Conservation (phyloP, 1,140 invertebrate genomes). For the Pseudomyrmex flavicornis region DNA sequence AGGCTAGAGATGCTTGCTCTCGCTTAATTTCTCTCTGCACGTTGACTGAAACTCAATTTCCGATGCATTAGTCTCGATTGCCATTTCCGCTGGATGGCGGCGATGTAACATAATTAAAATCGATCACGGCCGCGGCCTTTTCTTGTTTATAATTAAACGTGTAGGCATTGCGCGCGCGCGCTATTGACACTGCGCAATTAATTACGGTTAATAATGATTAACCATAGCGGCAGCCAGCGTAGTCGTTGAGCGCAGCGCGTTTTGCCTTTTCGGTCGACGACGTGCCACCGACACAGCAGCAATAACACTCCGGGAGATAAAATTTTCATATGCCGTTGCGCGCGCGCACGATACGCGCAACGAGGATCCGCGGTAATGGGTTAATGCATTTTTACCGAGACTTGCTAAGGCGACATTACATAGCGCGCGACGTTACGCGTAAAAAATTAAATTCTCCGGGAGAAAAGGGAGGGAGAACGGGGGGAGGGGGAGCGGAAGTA, state of each 20-base stretch:
- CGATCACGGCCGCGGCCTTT: constrained; percentile 37
- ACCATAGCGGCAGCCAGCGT: neutral
- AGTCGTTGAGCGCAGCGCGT: neutral
- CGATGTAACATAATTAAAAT: constrained; percentile 54
- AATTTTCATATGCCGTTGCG: constrained; percentile 42
- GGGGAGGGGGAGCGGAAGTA: constrained; percentile 3
- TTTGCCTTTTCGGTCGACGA: neutral
- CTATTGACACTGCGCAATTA: constrained; percentile 58
- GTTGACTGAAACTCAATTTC: constrained; percentile 44
- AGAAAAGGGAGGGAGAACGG: too few relatives aligned
- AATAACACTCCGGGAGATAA: constrained; percentile 19
- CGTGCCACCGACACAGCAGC: neutral
- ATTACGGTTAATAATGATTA: constrained; percentile 47
- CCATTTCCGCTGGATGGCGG: constrained; percentile 46
- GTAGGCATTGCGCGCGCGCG: constrained; percentile 28
- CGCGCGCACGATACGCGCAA: constrained; percentile 2
- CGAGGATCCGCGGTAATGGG: constrained; percentile 30
- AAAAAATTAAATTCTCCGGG: constrained; percentile 54
- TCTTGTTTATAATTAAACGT: constrained; percentile 54
- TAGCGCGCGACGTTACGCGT: constrained; percentile 23
- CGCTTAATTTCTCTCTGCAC: constrained; percentile 41
- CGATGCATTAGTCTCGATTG: constrained; percentile 57
- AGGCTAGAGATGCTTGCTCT: neutral
- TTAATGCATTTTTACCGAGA: constrained; percentile 67
- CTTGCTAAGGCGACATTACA: constrained; percentile 50